A percentile compares a stretch with the other conserved stretches of the same genome.
Conservation (phyloP, 2,113 vertebrate species). For the Chaetodon auriga region DNA sequence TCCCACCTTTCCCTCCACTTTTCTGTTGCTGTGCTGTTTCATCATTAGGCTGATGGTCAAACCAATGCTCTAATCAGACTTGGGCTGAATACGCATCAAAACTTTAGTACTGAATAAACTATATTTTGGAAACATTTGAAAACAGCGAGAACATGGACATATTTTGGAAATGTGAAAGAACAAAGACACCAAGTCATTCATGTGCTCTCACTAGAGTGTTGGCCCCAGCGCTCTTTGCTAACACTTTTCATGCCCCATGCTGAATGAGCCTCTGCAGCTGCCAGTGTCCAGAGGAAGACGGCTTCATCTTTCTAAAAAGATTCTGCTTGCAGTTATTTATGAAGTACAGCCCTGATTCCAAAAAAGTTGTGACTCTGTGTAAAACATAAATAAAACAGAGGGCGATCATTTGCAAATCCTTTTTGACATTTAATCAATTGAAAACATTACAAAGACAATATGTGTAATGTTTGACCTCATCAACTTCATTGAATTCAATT, state of each 20-base stretch:
- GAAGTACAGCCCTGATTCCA: no score
- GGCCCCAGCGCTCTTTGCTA: not conserved
- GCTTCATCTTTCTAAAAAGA: not conserved
- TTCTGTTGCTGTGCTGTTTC: constrained; percentile 77
- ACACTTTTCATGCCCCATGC: not conserved
- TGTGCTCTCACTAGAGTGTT: constrained; percentile 5
- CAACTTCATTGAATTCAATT: no score
- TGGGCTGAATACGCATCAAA: constrained; percentile 52
- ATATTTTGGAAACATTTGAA: constrained; percentile 16
- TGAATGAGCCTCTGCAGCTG: not conserved
- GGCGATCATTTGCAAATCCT: no score
- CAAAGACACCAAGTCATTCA: constrained; percentile 3
- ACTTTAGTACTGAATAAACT: not conserved
- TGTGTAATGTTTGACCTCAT: no score
- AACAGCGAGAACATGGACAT: not conserved
- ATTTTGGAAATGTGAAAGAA: not conserved
- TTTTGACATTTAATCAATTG: no score
- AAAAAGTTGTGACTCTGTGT: no score
- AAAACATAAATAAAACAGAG: no score
- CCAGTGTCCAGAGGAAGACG: no score
- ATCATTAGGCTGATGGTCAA: constrained; percentile 78
- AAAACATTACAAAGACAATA: no score
- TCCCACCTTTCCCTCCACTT: constrained; percentile 53
- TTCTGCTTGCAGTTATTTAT: not conserved
- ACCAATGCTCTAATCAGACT: constrained; percentile 77